A percentile compares a stretch with the other conserved stretches of the same genome.
phyloP scores from a whole-genome alignment of 1,140 invertebrate species.

The Diprion similis region DNA sequence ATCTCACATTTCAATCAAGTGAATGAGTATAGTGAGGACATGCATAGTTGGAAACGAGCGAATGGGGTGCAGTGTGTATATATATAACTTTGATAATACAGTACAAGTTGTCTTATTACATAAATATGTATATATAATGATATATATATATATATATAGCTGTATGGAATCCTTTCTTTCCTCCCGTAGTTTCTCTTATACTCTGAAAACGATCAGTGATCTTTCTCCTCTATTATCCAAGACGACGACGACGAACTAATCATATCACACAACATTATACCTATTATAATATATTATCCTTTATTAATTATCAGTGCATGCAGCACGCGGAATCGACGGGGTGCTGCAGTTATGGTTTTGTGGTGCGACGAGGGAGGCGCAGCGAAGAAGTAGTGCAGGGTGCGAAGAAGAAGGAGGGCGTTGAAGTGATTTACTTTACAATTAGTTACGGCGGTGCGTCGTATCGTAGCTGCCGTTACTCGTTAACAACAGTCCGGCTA shows the following conservation, averaged over 20 bases:
- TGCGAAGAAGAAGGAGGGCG: not conserved
- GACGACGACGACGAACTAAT: not conserved
- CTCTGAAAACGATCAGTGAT: not conserved
- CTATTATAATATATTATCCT: too few relatives aligned
- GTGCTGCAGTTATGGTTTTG: slow-evolving; percentile 1
- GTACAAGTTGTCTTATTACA: not conserved
- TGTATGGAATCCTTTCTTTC: too few relatives aligned
- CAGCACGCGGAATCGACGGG: too few relatives aligned
- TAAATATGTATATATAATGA: not conserved
- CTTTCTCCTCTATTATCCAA: not conserved
- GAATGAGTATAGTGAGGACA: too few relatives aligned
- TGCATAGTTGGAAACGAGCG: not conserved
- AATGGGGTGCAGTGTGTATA: not conserved
- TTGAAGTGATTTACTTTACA: not conserved
- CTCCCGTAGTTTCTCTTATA: too few relatives aligned
- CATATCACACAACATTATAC: not conserved
- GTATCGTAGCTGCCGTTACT: not conserved
- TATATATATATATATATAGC: not conserved
- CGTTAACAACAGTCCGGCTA: not conserved
- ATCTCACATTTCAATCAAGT: too few relatives aligned
- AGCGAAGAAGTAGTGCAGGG: not conserved
- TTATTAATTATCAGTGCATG: too few relatives aligned
- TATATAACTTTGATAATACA: not conserved
- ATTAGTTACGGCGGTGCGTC: too few relatives aligned
- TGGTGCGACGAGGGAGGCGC: slow-evolving; percentile 3